A percentile compares a stretch with the other conserved stretches of the same genome.
Evolutionary conservation across 2,888 invertebrate genomes (phyloP).

Genomic region (Norana najaformis): DNA sequence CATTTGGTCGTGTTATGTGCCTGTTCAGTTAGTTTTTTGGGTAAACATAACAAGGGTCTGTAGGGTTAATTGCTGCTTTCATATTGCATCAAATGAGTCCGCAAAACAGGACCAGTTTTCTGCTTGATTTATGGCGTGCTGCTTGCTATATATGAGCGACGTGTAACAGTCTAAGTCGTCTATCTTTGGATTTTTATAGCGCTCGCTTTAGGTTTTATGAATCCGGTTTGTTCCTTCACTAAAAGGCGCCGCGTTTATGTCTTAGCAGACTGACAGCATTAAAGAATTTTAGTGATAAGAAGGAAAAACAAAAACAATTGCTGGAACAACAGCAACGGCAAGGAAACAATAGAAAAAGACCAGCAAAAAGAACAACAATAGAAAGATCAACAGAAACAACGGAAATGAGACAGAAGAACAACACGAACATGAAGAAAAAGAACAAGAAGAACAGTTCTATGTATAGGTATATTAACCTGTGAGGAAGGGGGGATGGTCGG

Average conservation of each 20-base stretch:
- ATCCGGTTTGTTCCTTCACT: background rate
- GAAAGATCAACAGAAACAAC: background rate
- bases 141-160: background rate
- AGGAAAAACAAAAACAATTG: background rate
- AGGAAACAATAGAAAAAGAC: too few relatives aligned
- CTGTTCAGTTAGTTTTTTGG: background rate
- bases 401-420: background rate
- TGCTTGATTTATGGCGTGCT: background rate
- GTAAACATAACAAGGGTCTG: background rate
- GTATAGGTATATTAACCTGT: background rate
- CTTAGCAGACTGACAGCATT: background rate
- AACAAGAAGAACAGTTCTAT: background rate
- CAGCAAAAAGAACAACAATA: background rate
- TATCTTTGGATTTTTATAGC: background rate
- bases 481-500: background rate
- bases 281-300: background rate
- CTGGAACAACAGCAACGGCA: background rate
- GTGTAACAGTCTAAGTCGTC: background rate
- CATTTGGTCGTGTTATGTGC: background rate
- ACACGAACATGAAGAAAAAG: background rate
- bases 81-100: background rate
- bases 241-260: background rate
- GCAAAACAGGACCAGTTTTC: background rate
- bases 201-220: background rate
- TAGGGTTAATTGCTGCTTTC: background rate